Conservation (phyloP, 2,888 invertebrate genomes). For the Ctenicera cuprea region DNA sequence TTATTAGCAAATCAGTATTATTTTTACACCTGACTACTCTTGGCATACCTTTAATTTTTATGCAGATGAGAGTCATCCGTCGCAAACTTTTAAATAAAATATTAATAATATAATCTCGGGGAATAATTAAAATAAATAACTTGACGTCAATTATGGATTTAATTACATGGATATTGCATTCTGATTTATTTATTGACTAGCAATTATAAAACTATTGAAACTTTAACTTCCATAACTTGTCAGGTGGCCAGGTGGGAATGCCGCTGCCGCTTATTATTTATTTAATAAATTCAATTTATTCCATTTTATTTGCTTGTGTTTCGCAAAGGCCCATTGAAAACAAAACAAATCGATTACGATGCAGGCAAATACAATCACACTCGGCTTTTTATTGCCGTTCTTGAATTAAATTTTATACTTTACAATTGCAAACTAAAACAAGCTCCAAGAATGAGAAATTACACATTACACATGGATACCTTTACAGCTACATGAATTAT, state of each 20-base stretch:
- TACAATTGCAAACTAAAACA: conserved; percentile 46
- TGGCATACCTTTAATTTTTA: conserved; percentile 41
- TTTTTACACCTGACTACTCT: conserved; percentile 11
- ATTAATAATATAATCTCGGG: conserved; percentile 54
- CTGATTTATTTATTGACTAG: conserved; percentile 60
- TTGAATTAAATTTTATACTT: conserved; percentile 53
- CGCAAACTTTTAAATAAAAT: conserved; percentile 44
- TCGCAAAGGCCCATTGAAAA: conserved; percentile 59
- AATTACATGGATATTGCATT: conserved; percentile 59
- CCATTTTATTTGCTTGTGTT: conserved; percentile 59
- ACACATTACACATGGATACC: conserved; percentile 43
- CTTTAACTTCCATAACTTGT: conserved; percentile 58
- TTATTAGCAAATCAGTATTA: conserved; percentile 48
- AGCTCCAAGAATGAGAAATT: conserved; percentile 46
- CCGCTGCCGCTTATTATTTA: conserved; percentile 56
- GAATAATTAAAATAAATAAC: conserved; percentile 60
- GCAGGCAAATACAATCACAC: conserved; percentile 49
- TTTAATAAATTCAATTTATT: conserved; percentile 63
- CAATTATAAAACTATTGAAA: conserved; percentile 61
- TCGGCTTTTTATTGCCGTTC: conserved; percentile 44
- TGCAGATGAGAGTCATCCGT: conserved; percentile 34
- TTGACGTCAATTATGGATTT: conserved; percentile 59
- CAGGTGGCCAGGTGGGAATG: conserved; percentile 61
- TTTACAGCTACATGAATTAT: conserved; percentile 40
- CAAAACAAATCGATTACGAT: conserved; percentile 60